phyloP scores from a whole-genome alignment of 2,113 vertebrate genomes.

The Falcunculus frontatus region DNA sequence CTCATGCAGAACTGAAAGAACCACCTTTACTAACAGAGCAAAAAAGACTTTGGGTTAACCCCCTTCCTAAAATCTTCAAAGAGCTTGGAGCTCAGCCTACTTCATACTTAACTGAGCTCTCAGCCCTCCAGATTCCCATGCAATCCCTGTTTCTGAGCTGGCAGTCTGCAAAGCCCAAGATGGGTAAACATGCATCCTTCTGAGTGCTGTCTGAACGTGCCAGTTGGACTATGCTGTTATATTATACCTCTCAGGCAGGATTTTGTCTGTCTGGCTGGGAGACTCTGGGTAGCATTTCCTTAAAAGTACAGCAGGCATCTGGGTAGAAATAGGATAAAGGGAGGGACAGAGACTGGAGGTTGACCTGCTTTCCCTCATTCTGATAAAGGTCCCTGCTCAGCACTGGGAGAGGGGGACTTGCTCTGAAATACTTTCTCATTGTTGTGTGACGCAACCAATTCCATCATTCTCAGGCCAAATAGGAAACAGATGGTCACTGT shows the following conservation, averaged over 20 bases:
- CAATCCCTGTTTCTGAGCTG: neutral
- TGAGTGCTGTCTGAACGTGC: neutral
- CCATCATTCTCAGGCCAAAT: neutral
- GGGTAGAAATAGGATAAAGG: neutral
- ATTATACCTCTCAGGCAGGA: conserved; percentile 7
- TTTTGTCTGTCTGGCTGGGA: neutral
- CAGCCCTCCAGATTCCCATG: neutral
- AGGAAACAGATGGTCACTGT: conserved; percentile 31
- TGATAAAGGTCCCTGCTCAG: conserved; percentile 2
- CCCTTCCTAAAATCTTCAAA: neutral
- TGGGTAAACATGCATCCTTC: neutral
- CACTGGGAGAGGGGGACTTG: neutral
- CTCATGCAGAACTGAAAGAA: neutral
- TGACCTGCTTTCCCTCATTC: conserved; percentile 6
- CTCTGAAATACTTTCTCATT: neutral
- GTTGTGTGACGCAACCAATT: neutral
- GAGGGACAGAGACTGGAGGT: neutral
- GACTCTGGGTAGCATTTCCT: conserved; percentile 31
- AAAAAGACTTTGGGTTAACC: neutral
- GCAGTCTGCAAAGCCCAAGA: neutral
- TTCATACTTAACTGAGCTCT: neutral
- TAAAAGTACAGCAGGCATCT: conserved; percentile 44
- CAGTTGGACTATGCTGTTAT: neutral
- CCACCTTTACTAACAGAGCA: neutral
- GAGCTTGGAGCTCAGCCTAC: neutral